These are phyloP conservation scores for Hydrocynus forskahlii DNA, from an alignment of 2,797 vertebrate species.

Conservation along the genomic window DNA sequence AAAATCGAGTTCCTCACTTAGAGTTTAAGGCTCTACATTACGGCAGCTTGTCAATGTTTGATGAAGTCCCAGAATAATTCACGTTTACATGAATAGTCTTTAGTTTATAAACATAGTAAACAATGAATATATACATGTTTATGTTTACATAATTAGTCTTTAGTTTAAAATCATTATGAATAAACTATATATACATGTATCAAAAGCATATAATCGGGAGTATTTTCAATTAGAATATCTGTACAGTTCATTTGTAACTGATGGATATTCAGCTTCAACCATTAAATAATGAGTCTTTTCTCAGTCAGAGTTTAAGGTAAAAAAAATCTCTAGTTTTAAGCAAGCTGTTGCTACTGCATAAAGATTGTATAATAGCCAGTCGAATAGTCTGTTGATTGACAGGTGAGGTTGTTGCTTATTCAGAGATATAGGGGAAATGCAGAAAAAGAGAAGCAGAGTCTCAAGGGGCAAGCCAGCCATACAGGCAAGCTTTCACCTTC, in stretches of 20 bases:
- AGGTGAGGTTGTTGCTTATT: conserved; percentile 6
- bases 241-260: too few relatives aligned
- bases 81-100: too few relatives aligned
- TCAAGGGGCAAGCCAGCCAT: neutral
- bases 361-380: neutral
- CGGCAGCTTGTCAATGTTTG: neutral
- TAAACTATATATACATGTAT: too few relatives aligned
- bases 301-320: neutral
- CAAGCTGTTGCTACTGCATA: neutral
- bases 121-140: too few relatives aligned
- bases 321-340: too few relatives aligned
- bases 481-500: neutral
- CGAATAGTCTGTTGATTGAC: neutral
- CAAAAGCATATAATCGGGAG: too few relatives aligned
- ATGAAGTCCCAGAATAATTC: neutral
- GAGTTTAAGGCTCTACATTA: neutral
- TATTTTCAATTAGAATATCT: too few relatives aligned
- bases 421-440: neutral
- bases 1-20: neutral
- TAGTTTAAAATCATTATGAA: too few relatives aligned
- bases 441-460: neutral
- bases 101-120: too few relatives aligned
- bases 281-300: too few relatives aligned
- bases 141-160: too few relatives aligned
- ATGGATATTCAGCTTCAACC: too few relatives aligned